These are phyloP conservation scores for Ooceraea biroi DNA, from an alignment of 1,140 invertebrate genomes.

Conservation along the genomic window DNA sequence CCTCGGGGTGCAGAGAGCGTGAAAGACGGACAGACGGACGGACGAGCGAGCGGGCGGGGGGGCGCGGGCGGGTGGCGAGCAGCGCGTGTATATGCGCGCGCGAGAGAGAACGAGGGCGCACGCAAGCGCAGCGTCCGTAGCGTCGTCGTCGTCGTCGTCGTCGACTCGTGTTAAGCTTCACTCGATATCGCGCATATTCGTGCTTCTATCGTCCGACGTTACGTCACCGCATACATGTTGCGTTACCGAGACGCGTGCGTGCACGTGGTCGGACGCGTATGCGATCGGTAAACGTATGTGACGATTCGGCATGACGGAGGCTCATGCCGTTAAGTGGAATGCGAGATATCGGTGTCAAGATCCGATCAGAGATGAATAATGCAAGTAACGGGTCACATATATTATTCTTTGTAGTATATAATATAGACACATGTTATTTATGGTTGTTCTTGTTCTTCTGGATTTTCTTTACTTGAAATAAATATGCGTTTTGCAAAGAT, in stretches of 20 bases:
- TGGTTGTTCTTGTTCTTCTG: too few species aligned
- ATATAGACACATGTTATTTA: too few species aligned
- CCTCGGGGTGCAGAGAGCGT: slow-evolving; percentile 8
- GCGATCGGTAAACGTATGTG: background rate
- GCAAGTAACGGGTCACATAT: background rate
- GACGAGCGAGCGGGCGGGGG: too few species aligned
- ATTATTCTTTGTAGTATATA: background rate
- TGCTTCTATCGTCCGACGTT: slow-evolving; percentile 54
- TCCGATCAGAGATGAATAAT: background rate
- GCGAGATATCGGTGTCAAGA: background rate
- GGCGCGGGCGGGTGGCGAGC: background rate
- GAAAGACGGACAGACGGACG: slow-evolving; percentile 23
- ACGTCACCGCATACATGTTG: slow-evolving; percentile 72
- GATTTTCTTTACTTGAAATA: background rate
- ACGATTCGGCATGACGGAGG: background rate
- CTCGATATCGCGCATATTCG: slow-evolving; percentile 62
- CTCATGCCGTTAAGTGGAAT: background rate
- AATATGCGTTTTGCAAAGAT: background rate
- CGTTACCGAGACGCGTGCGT: slow-evolving; percentile 69
- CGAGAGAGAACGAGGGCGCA: slow-evolving; percentile 65
- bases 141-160: slow-evolving; percentile 55
- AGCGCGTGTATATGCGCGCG: background rate
- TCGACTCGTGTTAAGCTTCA: slow-evolving; percentile 57
- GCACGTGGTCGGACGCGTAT: slow-evolving; percentile 63
- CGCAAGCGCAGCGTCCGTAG: slow-evolving; percentile 67